Evolutionary conservation across 2,797 vertebrate species (phyloP).

Genomic region (Amblyopsis hoosieri): DNA sequence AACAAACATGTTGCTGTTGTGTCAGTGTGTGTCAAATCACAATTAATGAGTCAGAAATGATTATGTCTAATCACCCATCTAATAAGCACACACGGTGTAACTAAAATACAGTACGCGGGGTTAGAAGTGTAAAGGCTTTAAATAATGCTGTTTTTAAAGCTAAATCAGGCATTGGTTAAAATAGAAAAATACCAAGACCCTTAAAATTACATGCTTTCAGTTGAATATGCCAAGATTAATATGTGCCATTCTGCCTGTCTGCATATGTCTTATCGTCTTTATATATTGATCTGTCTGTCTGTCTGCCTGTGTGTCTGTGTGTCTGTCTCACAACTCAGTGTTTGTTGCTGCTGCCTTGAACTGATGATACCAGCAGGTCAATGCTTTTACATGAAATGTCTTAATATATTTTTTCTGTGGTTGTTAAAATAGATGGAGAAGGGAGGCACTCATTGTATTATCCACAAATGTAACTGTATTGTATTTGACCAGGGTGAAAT

Average conservation of each 20-base stretch:
- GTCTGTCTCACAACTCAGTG: slow-evolving; percentile 9
- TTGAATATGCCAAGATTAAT: too few species aligned
- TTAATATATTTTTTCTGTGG: slow-evolving; percentile 74
- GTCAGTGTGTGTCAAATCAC: too few species aligned
- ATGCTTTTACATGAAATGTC: slow-evolving; percentile 70
- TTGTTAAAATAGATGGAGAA: slow-evolving; percentile 42
- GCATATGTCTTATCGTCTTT: slow-evolving; percentile 1
- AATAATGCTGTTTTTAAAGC: slow-evolving; percentile 13
- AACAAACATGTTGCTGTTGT: too few species aligned
- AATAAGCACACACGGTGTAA: slow-evolving; percentile 12
- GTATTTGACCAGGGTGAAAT: slow-evolving; percentile 5
- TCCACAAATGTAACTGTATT: slow-evolving; percentile 23
- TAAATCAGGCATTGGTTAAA: slow-evolving; percentile 2
- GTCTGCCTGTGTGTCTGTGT: background rate
- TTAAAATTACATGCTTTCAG: slow-evolving; percentile 7
- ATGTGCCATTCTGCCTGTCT: slow-evolving; percentile 1
- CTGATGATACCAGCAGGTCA: slow-evolving; percentile 58
- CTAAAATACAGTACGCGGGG: slow-evolving; percentile 22
- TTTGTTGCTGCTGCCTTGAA: slow-evolving; percentile 52
- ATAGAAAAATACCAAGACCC: slow-evolving; percentile 32
- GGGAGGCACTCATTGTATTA: slow-evolving; percentile 16
- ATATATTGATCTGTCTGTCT: background rate
- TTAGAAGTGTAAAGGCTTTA: slow-evolving; percentile 14
- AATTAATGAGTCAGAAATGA: too few species aligned
- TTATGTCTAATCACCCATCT: slow-evolving; percentile 10